Evolutionary conservation across 2,888 invertebrate species (phyloP).

Genomic region (Apantesis nais): DNA sequence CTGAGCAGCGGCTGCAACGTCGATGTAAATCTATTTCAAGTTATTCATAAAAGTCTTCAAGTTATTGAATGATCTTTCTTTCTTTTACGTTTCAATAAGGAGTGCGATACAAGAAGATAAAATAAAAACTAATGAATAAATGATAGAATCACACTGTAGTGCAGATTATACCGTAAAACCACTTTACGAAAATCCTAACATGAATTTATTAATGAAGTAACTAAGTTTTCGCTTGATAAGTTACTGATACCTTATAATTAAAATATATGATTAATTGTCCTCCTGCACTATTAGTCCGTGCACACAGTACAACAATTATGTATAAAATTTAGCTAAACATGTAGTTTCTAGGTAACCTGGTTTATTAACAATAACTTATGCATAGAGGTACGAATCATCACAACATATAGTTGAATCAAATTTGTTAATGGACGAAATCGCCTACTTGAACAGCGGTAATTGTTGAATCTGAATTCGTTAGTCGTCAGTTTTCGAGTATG

Average conservation of each 20-base stretch:
- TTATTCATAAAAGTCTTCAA: neutral
- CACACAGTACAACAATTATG: slow-evolving; percentile 14
- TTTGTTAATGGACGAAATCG: slow-evolving; percentile 5
- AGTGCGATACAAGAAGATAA: no score
- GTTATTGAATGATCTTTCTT: neutral
- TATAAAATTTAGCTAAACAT: slow-evolving; percentile 17
- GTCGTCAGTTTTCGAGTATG: slow-evolving; percentile 32
- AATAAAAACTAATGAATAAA: neutral
- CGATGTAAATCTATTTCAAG: neutral
- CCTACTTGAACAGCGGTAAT: slow-evolving; percentile 16
- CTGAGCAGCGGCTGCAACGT: slow-evolving; percentile 27
- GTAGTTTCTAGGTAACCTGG: slow-evolving; percentile 27
- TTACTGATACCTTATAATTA: neutral
- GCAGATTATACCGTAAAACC: neutral
- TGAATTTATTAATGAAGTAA: neutral
- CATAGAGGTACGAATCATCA: slow-evolving; percentile 2
- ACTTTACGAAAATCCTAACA: neutral
- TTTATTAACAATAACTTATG: slow-evolving; percentile 9
- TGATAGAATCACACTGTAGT: neutral
- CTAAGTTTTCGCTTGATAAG: neutral
- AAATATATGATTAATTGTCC: neutral
- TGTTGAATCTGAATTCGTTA: slow-evolving; percentile 15
- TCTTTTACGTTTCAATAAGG: neutral
- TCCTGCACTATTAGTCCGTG: slow-evolving; percentile 18
- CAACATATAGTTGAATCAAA: neutral